Evolutionary conservation across 2,797 vertebrate genomes (phyloP), one percentile per base, ranked within the genome.

Genomic region (Trichosurus vulpecula): DNA sequence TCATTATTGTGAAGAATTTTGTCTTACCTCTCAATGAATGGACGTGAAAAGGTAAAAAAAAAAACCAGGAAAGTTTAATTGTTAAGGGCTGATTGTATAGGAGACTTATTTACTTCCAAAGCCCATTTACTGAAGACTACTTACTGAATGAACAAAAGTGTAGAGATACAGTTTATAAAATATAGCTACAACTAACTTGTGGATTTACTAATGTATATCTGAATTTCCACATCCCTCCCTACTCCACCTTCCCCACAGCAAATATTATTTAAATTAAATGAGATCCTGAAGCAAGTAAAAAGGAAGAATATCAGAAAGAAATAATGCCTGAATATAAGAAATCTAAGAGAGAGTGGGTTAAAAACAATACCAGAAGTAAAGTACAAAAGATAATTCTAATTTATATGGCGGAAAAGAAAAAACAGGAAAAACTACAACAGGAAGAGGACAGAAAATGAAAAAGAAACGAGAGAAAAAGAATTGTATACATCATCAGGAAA

Each of bases 181-280:
- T 27, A 9, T 57, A 52, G 30, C 11, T 54, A 55, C 54, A n/a
- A 90, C 47, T 91, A 93, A 66, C 54, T 90, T 57, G 11, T 57
- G 35, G 3, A 91, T 2, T 35, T 58, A 91, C 12, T 81, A 81
- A 56, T 14, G 1, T 47, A 81, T 87, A 87, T 27, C 9, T 3
- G 27, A 51, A 47, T 87, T 51, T 1, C 74, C 54, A 29, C 2
- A 10, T 56, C 94, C 47, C 19, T 74, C 35, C 90, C 56, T 13
- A 66, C 14, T 66, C 61, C 35, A 66, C 51, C 19, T n/a, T 94
- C 95, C 90, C 56, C 61, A 52, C 30, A 56, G 41, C 53, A 96
- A 93, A 94, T 95, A 93, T 89, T 94, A 93, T 41, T 96, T 47
- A 91, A 95, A 93, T n/a, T 90, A 93, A 96, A 95, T 54, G 91